phyloP scores from a whole-genome alignment of 2,797 vertebrate genomes.

The Telmatherina bonti region DNA sequence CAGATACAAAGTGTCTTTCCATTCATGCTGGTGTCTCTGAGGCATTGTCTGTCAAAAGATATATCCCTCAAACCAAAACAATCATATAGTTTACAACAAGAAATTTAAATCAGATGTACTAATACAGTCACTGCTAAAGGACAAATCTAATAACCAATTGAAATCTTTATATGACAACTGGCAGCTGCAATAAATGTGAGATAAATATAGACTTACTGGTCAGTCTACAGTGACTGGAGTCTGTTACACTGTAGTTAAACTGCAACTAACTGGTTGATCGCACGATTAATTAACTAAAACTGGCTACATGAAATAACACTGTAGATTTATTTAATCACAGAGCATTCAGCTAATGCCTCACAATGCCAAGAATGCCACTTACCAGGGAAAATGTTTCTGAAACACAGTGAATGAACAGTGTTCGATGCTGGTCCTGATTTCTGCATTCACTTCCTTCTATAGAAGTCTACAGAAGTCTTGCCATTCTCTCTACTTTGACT shows the following conservation, averaged over 20 bases:
- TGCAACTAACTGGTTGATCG: background rate
- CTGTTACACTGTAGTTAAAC: background rate
- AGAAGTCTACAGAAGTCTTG: background rate
- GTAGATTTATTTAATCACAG: background rate
- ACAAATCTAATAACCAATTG: too few species aligned
- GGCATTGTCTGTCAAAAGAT: too few species aligned
- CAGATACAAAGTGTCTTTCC: too few species aligned
- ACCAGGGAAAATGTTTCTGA: background rate
- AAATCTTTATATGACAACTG: too few species aligned
- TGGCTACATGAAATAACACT: background rate
- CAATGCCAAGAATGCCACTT: background rate
- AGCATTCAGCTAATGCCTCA: background rate
- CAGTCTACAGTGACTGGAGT: background rate
- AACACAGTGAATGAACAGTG: background rate
- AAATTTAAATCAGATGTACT: too few species aligned
- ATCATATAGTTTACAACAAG: too few species aligned
- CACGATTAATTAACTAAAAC: background rate
- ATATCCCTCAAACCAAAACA: too few species aligned
- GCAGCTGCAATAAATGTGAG: background rate
- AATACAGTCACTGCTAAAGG: too few species aligned
- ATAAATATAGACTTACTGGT: background rate
- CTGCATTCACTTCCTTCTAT: background rate
- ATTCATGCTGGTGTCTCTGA: too few species aligned
- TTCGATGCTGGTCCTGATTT: background rate
- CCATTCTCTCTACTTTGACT: background rate